Evolutionary conservation across 1,140 invertebrate species (phyloP).

Genomic region (Drosophila santomea): DNA sequence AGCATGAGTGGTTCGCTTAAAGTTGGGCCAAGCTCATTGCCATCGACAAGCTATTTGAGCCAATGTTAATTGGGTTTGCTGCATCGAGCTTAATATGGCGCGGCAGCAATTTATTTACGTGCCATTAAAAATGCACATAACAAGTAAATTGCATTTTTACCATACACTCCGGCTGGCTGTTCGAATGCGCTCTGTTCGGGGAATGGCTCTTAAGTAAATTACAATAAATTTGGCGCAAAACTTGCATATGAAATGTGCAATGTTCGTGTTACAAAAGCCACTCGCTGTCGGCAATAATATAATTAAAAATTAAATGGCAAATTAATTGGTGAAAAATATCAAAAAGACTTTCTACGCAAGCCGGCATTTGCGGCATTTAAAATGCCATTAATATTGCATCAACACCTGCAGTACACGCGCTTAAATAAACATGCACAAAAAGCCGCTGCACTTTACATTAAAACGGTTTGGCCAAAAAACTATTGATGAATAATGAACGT

Average conservation of each 20-base stretch:
- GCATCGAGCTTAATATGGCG: slow-evolving; percentile 55
- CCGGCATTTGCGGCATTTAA: slow-evolving; percentile 67
- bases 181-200: slow-evolving; percentile 5
- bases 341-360: slow-evolving; percentile 69
- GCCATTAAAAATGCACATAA: slow-evolving; percentile 58
- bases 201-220: slow-evolving; percentile 71
- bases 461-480: slow-evolving; percentile 41
- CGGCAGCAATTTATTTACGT: slow-evolving; percentile 65
- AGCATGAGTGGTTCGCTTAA: slow-evolving; percentile 34
- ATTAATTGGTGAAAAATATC: slow-evolving; percentile 68
- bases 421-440: slow-evolving; percentile 57
- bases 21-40: slow-evolving; percentile 21
- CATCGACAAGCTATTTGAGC: slow-evolving; percentile 36
- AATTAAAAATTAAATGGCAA: slow-evolving; percentile 79
- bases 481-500: slow-evolving; percentile 67
- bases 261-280: slow-evolving; percentile 43
- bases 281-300: slow-evolving; percentile 61
- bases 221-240: slow-evolving; percentile 63
- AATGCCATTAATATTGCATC: slow-evolving; percentile 79
- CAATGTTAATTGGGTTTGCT: slow-evolving; percentile 60
- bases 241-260: slow-evolving; percentile 59
- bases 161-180: slow-evolving; percentile 14
- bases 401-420: slow-evolving; percentile 63
- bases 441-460: slow-evolving; percentile 53
- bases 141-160: slow-evolving; percentile 56